phyloP scores from a whole-genome alignment of 2,888 invertebrate genomes.

The Tanypteryx hageni region DNA sequence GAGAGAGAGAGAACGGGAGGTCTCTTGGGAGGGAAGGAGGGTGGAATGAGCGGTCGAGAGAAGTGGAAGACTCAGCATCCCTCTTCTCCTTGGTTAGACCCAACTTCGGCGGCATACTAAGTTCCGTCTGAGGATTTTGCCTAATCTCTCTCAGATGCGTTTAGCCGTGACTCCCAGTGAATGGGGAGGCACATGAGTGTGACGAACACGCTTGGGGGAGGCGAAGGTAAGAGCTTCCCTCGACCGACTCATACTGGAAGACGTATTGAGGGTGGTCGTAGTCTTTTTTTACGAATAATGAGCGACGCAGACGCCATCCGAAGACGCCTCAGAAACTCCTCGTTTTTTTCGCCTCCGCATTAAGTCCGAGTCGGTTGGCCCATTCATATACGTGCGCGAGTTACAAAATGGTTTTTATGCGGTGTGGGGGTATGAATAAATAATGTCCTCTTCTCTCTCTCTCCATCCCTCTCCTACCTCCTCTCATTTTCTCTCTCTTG shows the following conservation, averaged over 20 bases:
- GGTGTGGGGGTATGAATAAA: neutral
- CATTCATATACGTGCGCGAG: neutral
- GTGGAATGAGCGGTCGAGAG: neutral
- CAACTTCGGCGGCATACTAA: conserved; percentile 18
- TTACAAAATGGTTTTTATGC: conserved; percentile 2
- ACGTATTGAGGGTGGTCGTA: conserved; percentile 10
- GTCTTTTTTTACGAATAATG: neutral
- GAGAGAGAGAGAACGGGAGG: neutral
- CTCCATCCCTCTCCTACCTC: too few species aligned
- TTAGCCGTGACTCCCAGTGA: neutral
- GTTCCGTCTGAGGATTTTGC: neutral
- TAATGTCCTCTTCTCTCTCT: neutral
- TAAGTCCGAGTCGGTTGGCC: neutral
- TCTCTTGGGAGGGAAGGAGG: neutral
- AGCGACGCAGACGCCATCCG: neutral
- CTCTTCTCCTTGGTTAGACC: neutral
- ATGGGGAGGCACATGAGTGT: neutral
- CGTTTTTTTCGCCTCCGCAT: conserved; percentile 1
- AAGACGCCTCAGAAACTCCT: neutral
- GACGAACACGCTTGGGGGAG: too few species aligned
- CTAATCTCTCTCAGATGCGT: neutral
- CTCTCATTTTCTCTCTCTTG: too few species aligned
- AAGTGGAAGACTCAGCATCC: neutral
- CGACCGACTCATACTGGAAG: neutral
- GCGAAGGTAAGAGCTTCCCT: too few species aligned